These are phyloP conservation scores for Phrynocephalus forsythii DNA, from an alignment of 2,797 vertebrate genomes.

Conservation along the genomic window DNA sequence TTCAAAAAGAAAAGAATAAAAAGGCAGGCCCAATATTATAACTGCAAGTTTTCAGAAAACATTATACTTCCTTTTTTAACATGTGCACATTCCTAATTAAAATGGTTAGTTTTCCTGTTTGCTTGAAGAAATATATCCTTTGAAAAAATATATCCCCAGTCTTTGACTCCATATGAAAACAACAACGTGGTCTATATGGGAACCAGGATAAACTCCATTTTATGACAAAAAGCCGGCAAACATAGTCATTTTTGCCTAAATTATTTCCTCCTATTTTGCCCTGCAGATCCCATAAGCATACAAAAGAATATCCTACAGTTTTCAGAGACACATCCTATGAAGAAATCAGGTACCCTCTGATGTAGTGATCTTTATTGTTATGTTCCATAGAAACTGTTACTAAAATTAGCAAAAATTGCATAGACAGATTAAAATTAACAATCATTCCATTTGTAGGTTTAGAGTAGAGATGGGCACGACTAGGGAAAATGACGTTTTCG, in stretches of 20 bases:
- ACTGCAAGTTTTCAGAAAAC: slow-evolving; percentile 1
- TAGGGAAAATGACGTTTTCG: too few species aligned
- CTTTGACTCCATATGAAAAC: neutral
- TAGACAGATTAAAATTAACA: neutral
- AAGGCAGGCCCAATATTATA: slow-evolving; percentile 46
- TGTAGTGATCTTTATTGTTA: slow-evolving; percentile 83
- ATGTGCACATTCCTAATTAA: neutral
- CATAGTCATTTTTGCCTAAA: slow-evolving; percentile 67
- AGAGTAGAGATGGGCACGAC: too few species aligned
- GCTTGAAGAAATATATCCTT: neutral
- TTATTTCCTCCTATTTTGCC: slow-evolving; percentile 70
- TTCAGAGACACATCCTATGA: slow-evolving; percentile 75
- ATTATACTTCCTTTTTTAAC: neutral
- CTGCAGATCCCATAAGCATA: slow-evolving; percentile 75
- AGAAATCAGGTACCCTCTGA: slow-evolving; percentile 74
- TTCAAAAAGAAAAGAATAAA: slow-evolving; percentile 36
- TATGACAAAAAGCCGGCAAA: slow-evolving; percentile 58
- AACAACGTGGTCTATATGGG: slow-evolving; percentile 51
- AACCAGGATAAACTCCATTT: slow-evolving; percentile 59
- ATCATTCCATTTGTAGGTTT: too few species aligned
- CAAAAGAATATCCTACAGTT: slow-evolving; percentile 74
- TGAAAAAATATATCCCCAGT: neutral
- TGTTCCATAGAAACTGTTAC: slow-evolving; percentile 79
- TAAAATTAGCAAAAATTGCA: slow-evolving; percentile 53
- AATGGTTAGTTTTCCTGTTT: neutral